Base-by-base conservation (phyloP, 2,888 invertebrate genomes). In the Rutpela maculata region DNA sequence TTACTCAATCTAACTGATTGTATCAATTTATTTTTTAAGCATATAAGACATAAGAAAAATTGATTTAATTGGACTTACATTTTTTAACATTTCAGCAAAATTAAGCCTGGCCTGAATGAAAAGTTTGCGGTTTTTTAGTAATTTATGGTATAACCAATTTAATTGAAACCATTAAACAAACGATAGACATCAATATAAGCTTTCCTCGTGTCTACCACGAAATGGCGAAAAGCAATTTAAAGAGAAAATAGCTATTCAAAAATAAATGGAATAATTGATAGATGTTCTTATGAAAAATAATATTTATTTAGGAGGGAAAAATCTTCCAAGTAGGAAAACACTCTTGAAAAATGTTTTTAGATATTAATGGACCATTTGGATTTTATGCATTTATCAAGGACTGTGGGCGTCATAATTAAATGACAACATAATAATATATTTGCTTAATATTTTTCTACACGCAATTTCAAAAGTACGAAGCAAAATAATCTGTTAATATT, bases 211-310 rank as follows among this genome's bases (percentile, higher is more conserved):
- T 17, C 18, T 17, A 74, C 59, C 57, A 18, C 67, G 43, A 66
- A 66, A 43, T 38, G 17, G 26, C 66, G 31, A 67, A 67, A 74
- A 66, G 59, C 74, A 67, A 67, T 67, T 74, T 60, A 74, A 60
- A 60, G 67, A 43, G 74, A 63, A 74, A 66, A 55, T 35, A 18
- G 67, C 60, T 22, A 17, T 67, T 59, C 17, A 57, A 66, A 63
- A 74, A 67, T 74, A 60, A 67, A 74, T 74, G 66, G 22, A 60
- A 57, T 67, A 66, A 67, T 67, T 60, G 60, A 59, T 57, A 66
- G 63, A 56, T 31, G 56, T 56, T n/a, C 56, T 31, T 6, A 63
- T 56, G 31, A 56, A 65, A 31, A 56, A 63, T 65, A 31, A 56
- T 55, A 73, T 57, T 73, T 73, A 63, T 65, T 38, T 38, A 35